A percentile compares a stretch with the other conserved stretches of the same genome.
Conservation (phyloP, 2,797 vertebrate species). For the Enteromius paludinosus region DNA sequence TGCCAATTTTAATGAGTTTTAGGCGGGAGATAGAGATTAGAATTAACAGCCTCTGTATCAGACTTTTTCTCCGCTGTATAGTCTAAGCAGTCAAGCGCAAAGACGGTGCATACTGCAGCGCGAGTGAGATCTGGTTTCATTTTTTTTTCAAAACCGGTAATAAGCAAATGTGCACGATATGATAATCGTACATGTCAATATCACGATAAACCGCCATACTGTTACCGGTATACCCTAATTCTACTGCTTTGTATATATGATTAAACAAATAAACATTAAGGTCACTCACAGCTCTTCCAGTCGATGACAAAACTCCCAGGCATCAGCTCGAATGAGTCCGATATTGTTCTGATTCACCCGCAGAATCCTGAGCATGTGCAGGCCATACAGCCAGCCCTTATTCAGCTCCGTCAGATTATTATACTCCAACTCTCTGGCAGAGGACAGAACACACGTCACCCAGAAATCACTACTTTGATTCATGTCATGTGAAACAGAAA, state of each 20-base stretch:
- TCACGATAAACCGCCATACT: too few relatives aligned
- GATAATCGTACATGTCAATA: too few relatives aligned
- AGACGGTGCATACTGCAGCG: too few relatives aligned
- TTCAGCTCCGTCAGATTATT: conserved; percentile 97
- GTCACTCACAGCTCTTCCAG: conserved; percentile 92
- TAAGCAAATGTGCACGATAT: too few relatives aligned
- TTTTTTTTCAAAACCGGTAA: too few relatives aligned
- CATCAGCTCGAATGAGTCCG: conserved; percentile 89
- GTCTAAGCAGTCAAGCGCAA: too few relatives aligned
- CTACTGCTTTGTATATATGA: not conserved
- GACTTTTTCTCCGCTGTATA: too few relatives aligned
- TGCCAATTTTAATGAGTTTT: too few relatives aligned
- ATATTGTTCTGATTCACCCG: conserved; percentile 91
- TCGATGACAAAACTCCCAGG: conserved; percentile 98
- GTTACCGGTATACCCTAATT: too few relatives aligned
- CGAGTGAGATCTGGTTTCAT: too few relatives aligned
- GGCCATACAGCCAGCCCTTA: conserved; percentile 97
- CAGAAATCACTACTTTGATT: not conserved
- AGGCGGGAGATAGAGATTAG: too few relatives aligned
- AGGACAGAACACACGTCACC: conserved; percentile 37
- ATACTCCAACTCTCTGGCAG: conserved; percentile 89
- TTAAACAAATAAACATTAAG: not conserved
- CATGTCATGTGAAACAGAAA: not conserved
- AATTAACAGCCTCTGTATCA: too few relatives aligned
- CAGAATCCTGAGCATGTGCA: conserved; percentile 88